phyloP scores from a whole-genome alignment of 2,888 invertebrate genomes.

The Pediacus dermestoides region DNA sequence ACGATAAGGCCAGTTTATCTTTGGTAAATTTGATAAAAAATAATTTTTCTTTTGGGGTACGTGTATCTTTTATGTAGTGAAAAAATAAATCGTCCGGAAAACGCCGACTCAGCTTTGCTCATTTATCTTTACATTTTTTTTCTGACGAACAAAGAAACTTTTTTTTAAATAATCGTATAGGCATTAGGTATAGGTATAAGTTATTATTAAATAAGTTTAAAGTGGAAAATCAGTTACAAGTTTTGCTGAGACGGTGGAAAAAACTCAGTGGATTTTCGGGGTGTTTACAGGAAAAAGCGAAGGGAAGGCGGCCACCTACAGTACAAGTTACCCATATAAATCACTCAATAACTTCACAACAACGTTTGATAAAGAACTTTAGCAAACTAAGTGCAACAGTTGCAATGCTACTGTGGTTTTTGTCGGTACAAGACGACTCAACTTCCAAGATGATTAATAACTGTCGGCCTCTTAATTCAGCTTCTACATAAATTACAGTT shows the following conservation, averaged over 20 bases:
- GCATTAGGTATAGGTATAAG: not conserved
- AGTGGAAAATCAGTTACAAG: slow-evolving; percentile 4
- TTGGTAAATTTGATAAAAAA: not conserved
- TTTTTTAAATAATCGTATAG: not conserved
- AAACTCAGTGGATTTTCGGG: no score
- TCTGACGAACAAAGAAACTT: not conserved
- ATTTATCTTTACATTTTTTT: slow-evolving; percentile 7
- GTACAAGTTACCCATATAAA: slow-evolving; percentile 1
- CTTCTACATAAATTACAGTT: no score
- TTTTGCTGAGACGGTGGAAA: no score
- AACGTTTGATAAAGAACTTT: slow-evolving; percentile 1
- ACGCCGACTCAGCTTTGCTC: slow-evolving; percentile 8
- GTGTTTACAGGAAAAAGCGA: no score
- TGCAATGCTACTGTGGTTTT: not conserved
- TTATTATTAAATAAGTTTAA: not conserved
- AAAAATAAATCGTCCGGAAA: slow-evolving; percentile 15
- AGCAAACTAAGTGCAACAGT: slow-evolving; percentile 1
- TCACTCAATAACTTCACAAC: not conserved
- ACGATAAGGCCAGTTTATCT: no score
- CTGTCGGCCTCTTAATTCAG: no score
- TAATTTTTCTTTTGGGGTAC: no score
- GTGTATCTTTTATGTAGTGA: slow-evolving; percentile 11
- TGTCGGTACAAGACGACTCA: no score
- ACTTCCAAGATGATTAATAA: no score
- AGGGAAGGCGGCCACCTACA: no score